phyloP scores from a whole-genome alignment of 1,140 invertebrate species.

The Drosophila arawakana region DNA sequence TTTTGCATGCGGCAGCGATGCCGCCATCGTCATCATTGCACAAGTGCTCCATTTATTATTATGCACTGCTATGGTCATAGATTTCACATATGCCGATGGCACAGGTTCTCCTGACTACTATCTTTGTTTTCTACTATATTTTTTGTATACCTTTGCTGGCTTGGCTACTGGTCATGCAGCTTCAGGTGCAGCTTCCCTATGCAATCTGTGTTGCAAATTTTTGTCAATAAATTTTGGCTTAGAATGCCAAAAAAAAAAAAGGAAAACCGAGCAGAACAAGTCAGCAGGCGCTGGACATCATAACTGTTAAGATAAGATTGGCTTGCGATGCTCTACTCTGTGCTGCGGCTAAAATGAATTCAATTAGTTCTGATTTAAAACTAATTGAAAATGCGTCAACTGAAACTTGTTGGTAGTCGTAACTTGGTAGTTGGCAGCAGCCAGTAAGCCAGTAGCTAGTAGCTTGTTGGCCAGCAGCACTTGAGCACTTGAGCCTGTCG shows the following conservation, averaged over 20 bases:
- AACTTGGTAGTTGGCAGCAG: constrained; percentile 4
- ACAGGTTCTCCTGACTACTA: constrained; percentile 67
- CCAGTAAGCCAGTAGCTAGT: neutral
- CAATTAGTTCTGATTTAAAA: constrained; percentile 82
- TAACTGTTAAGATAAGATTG: constrained; percentile 81
- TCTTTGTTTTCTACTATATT: constrained; percentile 8
- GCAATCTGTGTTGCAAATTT: constrained; percentile 77
- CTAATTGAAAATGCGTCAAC: constrained; percentile 78
- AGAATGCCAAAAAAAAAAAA: constrained; percentile 68
- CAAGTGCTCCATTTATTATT: constrained; percentile 79
- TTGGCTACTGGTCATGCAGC: constrained; percentile 70
- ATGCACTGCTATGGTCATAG: constrained; percentile 69
- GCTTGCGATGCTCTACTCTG: constrained; percentile 33
- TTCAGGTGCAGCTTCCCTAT: constrained; percentile 33
- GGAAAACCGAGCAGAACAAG: constrained; percentile 30
- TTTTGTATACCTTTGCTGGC: neutral
- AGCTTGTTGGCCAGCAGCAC: neutral
- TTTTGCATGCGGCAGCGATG: constrained; percentile 65
- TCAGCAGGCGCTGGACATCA: constrained; percentile 51
- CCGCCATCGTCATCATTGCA: constrained; percentile 17
- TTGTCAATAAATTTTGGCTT: constrained; percentile 78
- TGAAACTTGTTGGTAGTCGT: constrained; percentile 9
- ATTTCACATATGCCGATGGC: constrained; percentile 73
- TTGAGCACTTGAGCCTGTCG: constrained; percentile 44
- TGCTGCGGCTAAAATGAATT: constrained; percentile 60